Evolutionary conservation across 2,888 invertebrate genomes (phyloP).

Genomic region (Chironomus tentans): DNA sequence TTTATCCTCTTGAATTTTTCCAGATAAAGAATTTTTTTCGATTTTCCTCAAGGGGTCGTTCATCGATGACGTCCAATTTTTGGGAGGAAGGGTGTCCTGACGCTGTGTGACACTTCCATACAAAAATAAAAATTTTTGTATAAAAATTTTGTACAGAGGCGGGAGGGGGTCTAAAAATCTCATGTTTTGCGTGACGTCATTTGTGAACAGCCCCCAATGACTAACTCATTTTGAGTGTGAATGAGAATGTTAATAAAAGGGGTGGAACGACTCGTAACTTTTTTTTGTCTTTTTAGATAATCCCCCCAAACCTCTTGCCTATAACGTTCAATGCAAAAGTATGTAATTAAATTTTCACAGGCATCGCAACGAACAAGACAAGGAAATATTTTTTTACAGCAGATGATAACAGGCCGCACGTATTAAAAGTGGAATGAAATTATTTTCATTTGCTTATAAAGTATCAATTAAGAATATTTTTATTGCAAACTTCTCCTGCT

Average conservation of each 20-base stretch:
- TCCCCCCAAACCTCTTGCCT: constrained; percentile 7
- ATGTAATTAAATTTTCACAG: constrained; percentile 25
- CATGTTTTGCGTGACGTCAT: too few species aligned
- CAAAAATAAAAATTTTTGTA: too few species aligned
- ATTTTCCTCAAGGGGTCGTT: too few species aligned
- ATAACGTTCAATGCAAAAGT: neutral
- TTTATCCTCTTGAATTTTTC: constrained; percentile 12
- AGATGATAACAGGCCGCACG: constrained; percentile 26
- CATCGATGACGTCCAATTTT: too few species aligned
- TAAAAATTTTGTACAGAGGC: too few species aligned
- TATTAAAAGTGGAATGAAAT: constrained; percentile 19
- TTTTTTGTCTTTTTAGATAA: constrained; percentile 15
- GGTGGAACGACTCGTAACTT: neutral
- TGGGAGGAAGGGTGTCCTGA: too few species aligned
- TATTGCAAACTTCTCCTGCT: neutral
- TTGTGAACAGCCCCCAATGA: too few species aligned
- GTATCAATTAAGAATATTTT: constrained; percentile 26
- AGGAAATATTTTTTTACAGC: neutral
- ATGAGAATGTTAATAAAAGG: too few species aligned
- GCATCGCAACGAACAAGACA: neutral
- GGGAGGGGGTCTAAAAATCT: too few species aligned
- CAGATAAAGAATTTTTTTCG: constrained; percentile 22
- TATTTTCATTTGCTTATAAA: constrained; percentile 27
- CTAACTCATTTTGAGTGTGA: neutral
- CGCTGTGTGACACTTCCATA: too few species aligned